These are phyloP conservation scores for Clavelina lepadiformis DNA, from an alignment of 23 tunicate genomes.

Conservation along the genomic window DNA sequence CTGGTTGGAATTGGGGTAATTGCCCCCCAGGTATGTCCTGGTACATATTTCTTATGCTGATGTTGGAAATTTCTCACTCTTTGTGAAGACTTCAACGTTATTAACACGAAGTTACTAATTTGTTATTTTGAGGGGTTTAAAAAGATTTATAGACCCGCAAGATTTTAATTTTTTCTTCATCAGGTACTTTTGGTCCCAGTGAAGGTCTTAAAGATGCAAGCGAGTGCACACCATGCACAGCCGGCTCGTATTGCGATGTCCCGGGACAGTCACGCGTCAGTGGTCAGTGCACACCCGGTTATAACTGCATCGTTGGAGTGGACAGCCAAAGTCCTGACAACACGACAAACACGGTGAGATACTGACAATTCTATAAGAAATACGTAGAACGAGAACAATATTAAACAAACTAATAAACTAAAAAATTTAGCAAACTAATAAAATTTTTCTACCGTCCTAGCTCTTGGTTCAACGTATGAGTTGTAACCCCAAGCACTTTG, in stretches of 20 bases:
- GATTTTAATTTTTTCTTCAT: constrained; percentile 1
- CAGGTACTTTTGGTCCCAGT: constrained; percentile 72
- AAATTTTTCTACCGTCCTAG: no score
- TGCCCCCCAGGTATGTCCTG: constrained; percentile 66
- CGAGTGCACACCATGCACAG: constrained; percentile 54
- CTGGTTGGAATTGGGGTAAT: constrained; percentile 48
- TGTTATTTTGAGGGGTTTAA: not conserved
- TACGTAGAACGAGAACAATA: no score
- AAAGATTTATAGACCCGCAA: not conserved
- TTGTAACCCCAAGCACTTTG: no score
- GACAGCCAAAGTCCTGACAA: constrained; percentile 51
- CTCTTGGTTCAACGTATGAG: no score
- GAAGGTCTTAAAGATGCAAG: constrained; percentile 22
- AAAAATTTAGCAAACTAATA: no score
- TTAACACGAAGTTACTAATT: no score
- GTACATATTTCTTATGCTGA: no score
- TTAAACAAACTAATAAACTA: no score
- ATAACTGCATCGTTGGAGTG: constrained; percentile 72
- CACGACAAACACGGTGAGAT: constrained; percentile 54
- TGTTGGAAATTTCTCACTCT: no score
- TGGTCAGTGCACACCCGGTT: constrained; percentile 63
- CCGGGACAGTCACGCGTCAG: constrained; percentile 18
- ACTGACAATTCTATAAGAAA: no score
- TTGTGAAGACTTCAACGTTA: no score
- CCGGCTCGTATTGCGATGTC: constrained; percentile 62